Evolutionary conservation across 2,888 invertebrate species (phyloP).

Genomic region (Troilus luridus): DNA sequence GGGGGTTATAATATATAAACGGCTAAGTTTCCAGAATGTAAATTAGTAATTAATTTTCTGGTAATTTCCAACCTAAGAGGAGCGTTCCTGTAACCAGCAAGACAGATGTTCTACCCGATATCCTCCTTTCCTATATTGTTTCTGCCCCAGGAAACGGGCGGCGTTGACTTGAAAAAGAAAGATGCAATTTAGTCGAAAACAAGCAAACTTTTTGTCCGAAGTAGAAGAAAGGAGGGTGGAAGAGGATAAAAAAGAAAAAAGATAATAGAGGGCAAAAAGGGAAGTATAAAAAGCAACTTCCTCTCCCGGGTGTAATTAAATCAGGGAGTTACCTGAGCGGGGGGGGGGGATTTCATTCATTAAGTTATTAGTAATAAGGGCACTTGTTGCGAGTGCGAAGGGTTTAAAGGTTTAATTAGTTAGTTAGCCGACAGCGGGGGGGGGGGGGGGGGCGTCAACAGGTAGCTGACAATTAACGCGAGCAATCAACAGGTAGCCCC

Average conservation of each 20-base stretch:
- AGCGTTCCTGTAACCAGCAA: background rate
- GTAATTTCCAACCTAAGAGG: background rate
- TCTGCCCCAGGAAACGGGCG: background rate
- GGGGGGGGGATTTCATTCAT: constrained; percentile 6
- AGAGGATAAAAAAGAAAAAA: background rate
- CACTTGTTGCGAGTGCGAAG: constrained; percentile 31
- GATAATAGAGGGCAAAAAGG: constrained; percentile 16
- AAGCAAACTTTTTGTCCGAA: constrained; percentile 39
- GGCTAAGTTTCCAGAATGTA: background rate
- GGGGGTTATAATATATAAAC: no score
- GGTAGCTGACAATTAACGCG: constrained; percentile 8
- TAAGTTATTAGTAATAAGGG: constrained; percentile 30
- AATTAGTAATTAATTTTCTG: background rate
- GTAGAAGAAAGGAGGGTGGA: background rate
- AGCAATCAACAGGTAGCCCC: constrained; percentile 47
- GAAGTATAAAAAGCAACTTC: constrained; percentile 26
- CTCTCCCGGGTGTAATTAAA: constrained; percentile 32
- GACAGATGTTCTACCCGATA: background rate
- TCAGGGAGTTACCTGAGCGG: background rate
- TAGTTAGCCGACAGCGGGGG: background rate
- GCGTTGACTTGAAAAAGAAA: background rate
- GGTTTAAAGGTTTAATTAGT: background rate
- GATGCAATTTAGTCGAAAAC: constrained; percentile 3
- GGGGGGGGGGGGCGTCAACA: background rate
- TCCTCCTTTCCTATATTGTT: background rate